Conservation (phyloP, 2,113 vertebrate genomes). For the Trinectes maculatus region DNA sequence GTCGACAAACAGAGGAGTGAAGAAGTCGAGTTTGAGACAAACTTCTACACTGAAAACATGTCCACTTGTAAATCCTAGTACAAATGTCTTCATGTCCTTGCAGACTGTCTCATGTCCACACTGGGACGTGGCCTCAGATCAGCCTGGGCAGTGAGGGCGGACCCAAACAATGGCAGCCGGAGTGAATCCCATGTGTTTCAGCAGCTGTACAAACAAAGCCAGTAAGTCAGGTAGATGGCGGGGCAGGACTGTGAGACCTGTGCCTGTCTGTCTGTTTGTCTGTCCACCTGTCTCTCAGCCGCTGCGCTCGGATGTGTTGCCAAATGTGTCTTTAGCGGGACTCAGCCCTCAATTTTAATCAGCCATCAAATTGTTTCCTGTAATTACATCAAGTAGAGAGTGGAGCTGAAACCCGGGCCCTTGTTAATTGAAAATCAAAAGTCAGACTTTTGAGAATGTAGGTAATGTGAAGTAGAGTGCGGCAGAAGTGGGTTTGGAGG, state of each 20-base stretch:
- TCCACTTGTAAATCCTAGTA: neutral
- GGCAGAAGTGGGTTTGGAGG: neutral
- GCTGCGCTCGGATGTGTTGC: constrained; percentile 58
- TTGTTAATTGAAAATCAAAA: constrained; percentile 97
- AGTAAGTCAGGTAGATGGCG: constrained; percentile 82
- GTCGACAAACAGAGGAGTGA: no score
- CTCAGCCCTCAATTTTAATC: constrained; percentile 91
- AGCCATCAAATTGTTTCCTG: constrained; percentile 96
- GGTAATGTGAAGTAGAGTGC: constrained; percentile 46
- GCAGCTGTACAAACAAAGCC: constrained; percentile 93
- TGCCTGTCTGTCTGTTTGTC: constrained; percentile 17
- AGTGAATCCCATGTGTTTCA: constrained; percentile 86
- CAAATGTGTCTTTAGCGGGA: constrained; percentile 81
- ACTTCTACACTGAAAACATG: no score
- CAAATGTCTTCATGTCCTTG: neutral
- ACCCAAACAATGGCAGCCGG: constrained; percentile 84
- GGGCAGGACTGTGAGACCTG: constrained; percentile 71
- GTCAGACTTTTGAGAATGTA: constrained; percentile 90
- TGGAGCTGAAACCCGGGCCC: constrained; percentile 89
- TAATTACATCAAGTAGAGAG: constrained; percentile 95
- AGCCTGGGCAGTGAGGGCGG: constrained; percentile 79
- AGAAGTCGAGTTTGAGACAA: no score
- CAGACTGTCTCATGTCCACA: constrained; percentile 12
- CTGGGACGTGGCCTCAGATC: constrained; percentile 55
- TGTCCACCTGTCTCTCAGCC: constrained; percentile 35